Conservation (phyloP, 2,113 vertebrate genomes). For the Oncorhynchus gorbuscha region DNA sequence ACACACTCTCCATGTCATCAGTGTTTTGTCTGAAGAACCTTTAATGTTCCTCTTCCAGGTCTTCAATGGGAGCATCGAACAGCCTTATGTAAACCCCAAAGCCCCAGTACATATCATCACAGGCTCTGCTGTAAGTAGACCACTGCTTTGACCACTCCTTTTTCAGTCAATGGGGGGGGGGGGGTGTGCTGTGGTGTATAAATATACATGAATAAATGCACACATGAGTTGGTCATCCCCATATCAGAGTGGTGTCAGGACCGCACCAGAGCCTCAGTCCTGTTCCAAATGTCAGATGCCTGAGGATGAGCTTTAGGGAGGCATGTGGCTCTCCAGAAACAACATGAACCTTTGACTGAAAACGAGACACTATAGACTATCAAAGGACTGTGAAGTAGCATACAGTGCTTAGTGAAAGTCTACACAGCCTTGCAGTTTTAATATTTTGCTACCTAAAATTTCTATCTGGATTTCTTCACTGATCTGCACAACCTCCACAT, state of each 20-base stretch:
- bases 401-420: too few species aligned
- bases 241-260: constrained; percentile 38
- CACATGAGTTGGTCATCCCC: constrained; percentile 54
- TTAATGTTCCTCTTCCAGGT: constrained; percentile 67
- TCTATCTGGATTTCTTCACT: neutral
- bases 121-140: constrained; percentile 83
- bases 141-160: neutral
- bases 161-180: neutral
- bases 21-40: neutral
- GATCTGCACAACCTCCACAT: neutral
- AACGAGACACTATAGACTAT: neutral
- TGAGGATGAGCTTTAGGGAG: constrained; percentile 15
- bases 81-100: constrained; percentile 81
- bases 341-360: too few species aligned
- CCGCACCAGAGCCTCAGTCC: constrained; percentile 35
- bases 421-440: too few species aligned
- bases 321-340: constrained; percentile 12
- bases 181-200: constrained; percentile 22
- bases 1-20: neutral
- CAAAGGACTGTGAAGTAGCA: neutral
- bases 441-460: too few species aligned
- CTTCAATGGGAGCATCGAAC: constrained; percentile 77
- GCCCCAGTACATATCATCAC: constrained; percentile 86
- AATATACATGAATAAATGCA: constrained; percentile 13
- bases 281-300: constrained; percentile 29